These are phyloP conservation scores for Hemicrepidius hirtus DNA, from an alignment of 2,888 invertebrate species.

Conservation along the genomic window DNA sequence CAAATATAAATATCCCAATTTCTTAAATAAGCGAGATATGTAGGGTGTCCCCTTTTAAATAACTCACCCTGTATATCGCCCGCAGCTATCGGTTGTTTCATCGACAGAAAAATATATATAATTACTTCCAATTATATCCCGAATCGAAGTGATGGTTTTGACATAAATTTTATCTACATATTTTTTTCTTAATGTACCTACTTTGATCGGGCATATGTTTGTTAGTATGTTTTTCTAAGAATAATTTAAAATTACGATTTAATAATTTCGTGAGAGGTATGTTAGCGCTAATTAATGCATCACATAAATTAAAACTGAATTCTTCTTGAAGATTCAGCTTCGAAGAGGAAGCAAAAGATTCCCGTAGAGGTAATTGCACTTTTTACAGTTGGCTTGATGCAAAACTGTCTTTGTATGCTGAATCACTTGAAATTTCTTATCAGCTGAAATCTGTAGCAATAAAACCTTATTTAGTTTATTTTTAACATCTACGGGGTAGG, in stretches of 20 bases:
- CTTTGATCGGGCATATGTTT: background rate
- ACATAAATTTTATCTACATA: background rate
- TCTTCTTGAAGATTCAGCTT: constrained; percentile 12
- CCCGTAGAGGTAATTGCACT: constrained; percentile 20
- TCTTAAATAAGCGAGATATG: too few species aligned
- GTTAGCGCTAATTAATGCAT: background rate
- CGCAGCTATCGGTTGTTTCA: constrained; percentile 11
- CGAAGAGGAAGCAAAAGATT: constrained; percentile 23
- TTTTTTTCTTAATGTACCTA: background rate
- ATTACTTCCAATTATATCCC: background rate
- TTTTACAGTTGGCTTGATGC: too few species aligned
- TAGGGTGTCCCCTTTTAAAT: too few species aligned
- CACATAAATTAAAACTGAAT: background rate
- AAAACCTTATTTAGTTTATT: constrained; percentile 1
- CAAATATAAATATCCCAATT: too few species aligned
- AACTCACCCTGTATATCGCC: constrained; percentile 24
- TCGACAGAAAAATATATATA: constrained; percentile 7
- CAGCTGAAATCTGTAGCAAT: background rate
- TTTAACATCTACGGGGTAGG: background rate
- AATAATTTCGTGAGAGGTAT: background rate
- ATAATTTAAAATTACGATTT: background rate
- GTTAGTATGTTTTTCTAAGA: constrained; percentile 2
- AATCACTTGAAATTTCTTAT: too few species aligned
- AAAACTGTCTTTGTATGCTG: too few species aligned
- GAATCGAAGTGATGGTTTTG: background rate